These are phyloP conservation scores for Scolanthus callimorphus DNA, from an alignment of 92 coral and sea anemone species.

Conservation along the genomic window DNA sequence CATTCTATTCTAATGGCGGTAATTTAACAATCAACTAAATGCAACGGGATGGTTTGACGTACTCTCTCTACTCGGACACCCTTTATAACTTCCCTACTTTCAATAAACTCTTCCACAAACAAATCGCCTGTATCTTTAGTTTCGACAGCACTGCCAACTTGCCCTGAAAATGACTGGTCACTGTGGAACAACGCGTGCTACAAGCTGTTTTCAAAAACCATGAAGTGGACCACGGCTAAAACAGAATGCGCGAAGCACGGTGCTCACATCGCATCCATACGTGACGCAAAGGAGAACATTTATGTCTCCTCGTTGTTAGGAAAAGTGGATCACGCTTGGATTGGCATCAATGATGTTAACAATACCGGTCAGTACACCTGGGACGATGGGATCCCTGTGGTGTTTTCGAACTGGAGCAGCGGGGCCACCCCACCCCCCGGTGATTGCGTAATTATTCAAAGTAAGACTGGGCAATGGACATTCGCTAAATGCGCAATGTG, in stretches of 20 bases:
- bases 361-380: not conserved
- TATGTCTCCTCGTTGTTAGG: slow-evolving; percentile 6
- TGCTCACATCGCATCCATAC: slow-evolving; percentile 13
- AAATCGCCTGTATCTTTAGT: no score
- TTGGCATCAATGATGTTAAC: slow-evolving; percentile 17
- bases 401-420: slow-evolving; percentile 6
- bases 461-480: not conserved
- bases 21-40: no score
- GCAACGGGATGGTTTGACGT: no score
- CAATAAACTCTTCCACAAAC: no score
- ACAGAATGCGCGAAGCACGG: not conserved
- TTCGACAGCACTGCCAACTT: not conserved
- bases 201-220: not conserved
- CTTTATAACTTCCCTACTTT: no score
- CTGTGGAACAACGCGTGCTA: slow-evolving; percentile 13
- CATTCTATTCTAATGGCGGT: no score
- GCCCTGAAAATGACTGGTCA: slow-evolving; percentile 4
- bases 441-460: not conserved
- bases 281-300: slow-evolving; percentile 7
- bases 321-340: not conserved
- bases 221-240: slow-evolving; percentile 2
- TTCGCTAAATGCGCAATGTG: not conserved
- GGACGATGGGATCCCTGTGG: slow-evolving; percentile 10
- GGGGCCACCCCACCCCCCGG: not conserved
- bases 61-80: no score